A percentile compares a stretch with the other conserved stretches of the same genome.
These are phyloP conservation scores for Drosophila neocordata DNA, from an alignment of 1,140 invertebrate genomes.

Conservation along the genomic window DNA sequence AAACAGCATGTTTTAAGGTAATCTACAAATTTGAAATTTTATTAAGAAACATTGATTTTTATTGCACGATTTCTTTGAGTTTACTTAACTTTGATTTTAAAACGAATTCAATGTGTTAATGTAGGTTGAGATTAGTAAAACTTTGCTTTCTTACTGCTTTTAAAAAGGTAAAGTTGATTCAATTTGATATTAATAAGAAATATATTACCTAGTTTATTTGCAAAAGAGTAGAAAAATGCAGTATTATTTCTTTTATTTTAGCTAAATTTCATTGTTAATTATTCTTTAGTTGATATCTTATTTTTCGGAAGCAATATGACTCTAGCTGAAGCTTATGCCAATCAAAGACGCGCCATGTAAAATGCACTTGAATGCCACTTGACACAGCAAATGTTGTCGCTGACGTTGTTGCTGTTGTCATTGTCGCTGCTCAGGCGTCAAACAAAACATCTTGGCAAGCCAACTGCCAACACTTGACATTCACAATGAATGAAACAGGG, in stretches of 20 bases:
- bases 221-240: too few species aligned
- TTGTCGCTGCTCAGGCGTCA: conserved; percentile 36
- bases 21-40: too few species aligned
- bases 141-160: too few species aligned
- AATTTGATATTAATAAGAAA: too few species aligned
- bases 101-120: too few species aligned
- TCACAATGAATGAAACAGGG: conserved; percentile 63
- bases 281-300: conserved; percentile 2
- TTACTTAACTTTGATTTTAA: too few species aligned
- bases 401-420: conserved; percentile 12
- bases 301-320: background rate
- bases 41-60: too few species aligned
- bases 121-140: too few species aligned
- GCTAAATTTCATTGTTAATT: conserved; percentile 32
- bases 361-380: conserved; percentile 78
- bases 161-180: too few species aligned
- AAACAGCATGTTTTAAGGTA: too few species aligned
- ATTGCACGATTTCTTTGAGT: too few species aligned
- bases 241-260: conserved; percentile 6
- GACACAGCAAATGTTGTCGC: conserved; percentile 65
- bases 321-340: conserved; percentile 58
- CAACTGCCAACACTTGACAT: conserved; percentile 76
- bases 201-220: too few species aligned
- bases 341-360: conserved; percentile 69
- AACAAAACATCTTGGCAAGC: conserved; percentile 71